Base-by-base conservation (phyloP, 2,797 vertebrate genomes). In the Nyctibius grandis region DNA sequence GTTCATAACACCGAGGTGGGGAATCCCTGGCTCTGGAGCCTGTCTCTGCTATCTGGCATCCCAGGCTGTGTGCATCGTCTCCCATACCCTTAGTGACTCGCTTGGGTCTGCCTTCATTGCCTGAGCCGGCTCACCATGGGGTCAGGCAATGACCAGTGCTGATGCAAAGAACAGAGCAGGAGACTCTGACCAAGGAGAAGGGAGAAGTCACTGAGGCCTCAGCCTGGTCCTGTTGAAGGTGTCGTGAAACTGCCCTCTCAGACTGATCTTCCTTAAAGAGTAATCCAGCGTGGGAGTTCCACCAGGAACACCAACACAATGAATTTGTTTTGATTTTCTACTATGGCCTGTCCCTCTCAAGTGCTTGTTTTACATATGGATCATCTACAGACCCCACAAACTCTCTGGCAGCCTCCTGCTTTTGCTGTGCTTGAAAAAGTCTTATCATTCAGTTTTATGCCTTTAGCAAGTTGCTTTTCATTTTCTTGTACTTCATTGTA, bases 41-140 rank as follows among this genome's bases (percentile, higher is more conserved):
- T n/a, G 23, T 13, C 34, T 28, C 29, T 74, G 68, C 38, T 72
- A 11, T 23, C 45, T 54, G 72, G 45, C 33, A 26, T 44, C 50
- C n/a, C 75, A 36, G 48, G 59, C 23, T 61, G 50, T 31, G 18
- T 9, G 31, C 25, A 31, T 9, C 10, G 17, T 54, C 6, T 4
- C 17, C n/a, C 6, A 2, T 51, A 5, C 40, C 34, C 34, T 70
- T 1, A 0, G 29, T 65, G 56, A 26, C 18, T 77, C 9, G 0
- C 21, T 40, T 26, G 42, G 64, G 15, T 91, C 57, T 92, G 28
- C 36, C 68, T 53, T 83, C 50, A 21, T 20, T 34, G 20, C 67
- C 70, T 47, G 34, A 78, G 40, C 25, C 3, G 0, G 17, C 36
- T 31, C 36, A 16, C 36, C 9, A 1, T 23, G 63, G 53, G 36